Percentiles rank a stretch among this genome's conserved stretches.
Evolutionary conservation across 2,113 vertebrate species (phyloP).

Genomic region (Agelaius tricolor): DNA sequence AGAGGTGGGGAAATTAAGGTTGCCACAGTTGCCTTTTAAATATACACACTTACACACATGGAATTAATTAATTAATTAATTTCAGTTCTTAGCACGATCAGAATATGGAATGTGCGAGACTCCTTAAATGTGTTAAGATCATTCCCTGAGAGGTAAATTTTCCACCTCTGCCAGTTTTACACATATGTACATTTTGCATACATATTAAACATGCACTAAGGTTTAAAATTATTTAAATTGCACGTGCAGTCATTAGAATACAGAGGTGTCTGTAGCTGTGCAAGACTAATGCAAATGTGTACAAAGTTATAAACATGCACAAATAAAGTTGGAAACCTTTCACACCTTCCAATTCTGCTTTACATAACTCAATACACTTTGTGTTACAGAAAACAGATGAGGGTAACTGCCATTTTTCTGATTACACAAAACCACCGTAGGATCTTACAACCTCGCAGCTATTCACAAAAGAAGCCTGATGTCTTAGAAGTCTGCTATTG

Average conservation of each 20-base stretch:
- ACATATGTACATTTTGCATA: conserved; percentile 62
- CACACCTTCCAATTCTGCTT: conserved; percentile 5
- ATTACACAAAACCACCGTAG: neutral
- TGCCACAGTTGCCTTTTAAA: neutral
- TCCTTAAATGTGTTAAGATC: conserved; percentile 30
- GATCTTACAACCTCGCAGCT: neutral
- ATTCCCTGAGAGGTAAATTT: conserved; percentile 53
- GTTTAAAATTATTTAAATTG: conserved; percentile 51
- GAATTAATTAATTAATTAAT: neutral
- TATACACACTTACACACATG: neutral
- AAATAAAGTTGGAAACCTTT: conserved; percentile 30
- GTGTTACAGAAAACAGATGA: neutral
- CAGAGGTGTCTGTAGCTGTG: conserved; percentile 65
- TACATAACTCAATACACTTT: neutral
- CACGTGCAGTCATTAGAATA: conserved; percentile 54
- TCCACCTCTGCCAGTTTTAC: conserved; percentile 65
- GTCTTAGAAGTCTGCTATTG: neutral
- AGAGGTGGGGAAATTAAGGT: neutral
- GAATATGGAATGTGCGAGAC: conserved; percentile 51
- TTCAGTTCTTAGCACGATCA: neutral
- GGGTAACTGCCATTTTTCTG: neutral
- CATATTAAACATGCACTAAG: conserved; percentile 63
- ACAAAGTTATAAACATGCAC: conserved; percentile 49
- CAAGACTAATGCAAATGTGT: conserved; percentile 56
- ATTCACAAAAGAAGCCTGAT: neutral